phyloP scores from a whole-genome alignment of 2,888 invertebrate species.

The Calameuta filiformis region DNA sequence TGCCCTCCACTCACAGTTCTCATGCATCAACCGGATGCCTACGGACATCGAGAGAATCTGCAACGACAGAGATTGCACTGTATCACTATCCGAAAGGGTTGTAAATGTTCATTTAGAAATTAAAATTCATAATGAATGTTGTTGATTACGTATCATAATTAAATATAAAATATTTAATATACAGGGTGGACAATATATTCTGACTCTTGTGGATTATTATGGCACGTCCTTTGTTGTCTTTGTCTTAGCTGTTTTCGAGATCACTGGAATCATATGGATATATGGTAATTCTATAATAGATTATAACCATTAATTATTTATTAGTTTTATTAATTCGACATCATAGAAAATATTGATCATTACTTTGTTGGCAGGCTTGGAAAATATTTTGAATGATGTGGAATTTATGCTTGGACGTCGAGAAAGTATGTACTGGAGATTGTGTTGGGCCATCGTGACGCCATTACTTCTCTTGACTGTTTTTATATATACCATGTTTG shows the following conservation, averaged over 20 bases:
- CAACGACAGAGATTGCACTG: background rate
- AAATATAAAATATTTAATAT: background rate
- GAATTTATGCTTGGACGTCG: slow-evolving; percentile 83
- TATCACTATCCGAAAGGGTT: background rate
- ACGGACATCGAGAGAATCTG: too few relatives aligned
- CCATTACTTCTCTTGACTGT: slow-evolving; percentile 77
- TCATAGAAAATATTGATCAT: background rate
- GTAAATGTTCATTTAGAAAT: background rate
- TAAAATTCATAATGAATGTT: background rate
- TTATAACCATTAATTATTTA: background rate
- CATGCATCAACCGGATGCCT: too few relatives aligned
- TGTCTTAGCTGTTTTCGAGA: slow-evolving; percentile 66
- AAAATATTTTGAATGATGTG: slow-evolving; percentile 77
- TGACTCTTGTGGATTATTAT: slow-evolving; percentile 67
- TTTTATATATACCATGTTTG: slow-evolving; percentile 75
- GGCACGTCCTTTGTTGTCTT: slow-evolving; percentile 67
- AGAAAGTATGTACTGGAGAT: slow-evolving; percentile 80
- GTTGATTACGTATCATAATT: background rate
- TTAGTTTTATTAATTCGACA: slow-evolving; percentile 3
- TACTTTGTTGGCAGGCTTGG: slow-evolving; percentile 56
- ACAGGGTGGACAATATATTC: slow-evolving; percentile 67
- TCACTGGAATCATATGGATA: slow-evolving; percentile 66
- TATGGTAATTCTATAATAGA: slow-evolving; percentile 50
- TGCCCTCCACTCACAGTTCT: too few relatives aligned
- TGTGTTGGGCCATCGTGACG: slow-evolving; percentile 82